phyloP scores from a whole-genome alignment of 1,140 invertebrate genomes.

The Trichoplusia ni region DNA sequence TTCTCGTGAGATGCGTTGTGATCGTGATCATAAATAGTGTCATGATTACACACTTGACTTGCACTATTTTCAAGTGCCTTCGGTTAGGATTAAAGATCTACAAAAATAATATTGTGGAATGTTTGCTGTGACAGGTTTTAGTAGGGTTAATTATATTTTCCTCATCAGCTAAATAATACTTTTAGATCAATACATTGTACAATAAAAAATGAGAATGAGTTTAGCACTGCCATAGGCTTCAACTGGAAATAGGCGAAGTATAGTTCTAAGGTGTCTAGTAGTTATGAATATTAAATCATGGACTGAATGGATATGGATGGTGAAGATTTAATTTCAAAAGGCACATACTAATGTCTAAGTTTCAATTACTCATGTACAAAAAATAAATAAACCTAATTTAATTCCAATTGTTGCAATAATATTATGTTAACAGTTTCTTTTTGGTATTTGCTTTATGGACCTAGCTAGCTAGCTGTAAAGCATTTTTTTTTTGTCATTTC shows the following conservation, averaged over 20 bases:
- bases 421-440: slow-evolving; percentile 20
- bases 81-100: slow-evolving; percentile 40
- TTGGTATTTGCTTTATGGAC: slow-evolving; percentile 37
- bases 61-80: background rate
- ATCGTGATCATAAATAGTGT: slow-evolving; percentile 9
- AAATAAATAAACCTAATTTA: slow-evolving; percentile 28
- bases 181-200: background rate
- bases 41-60: background rate
- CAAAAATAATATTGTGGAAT: slow-evolving; percentile 70
- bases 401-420: slow-evolving; percentile 23
- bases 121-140: slow-evolving; percentile 40
- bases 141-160: slow-evolving; percentile 30
- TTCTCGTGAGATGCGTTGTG: slow-evolving; percentile 12
- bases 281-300: slow-evolving; percentile 53
- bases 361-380: slow-evolving; percentile 27
- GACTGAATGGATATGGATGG: slow-evolving; percentile 60
- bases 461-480: slow-evolving; percentile 26
- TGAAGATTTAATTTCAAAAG: slow-evolving; percentile 61
- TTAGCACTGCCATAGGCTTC: slow-evolving; percentile 11
- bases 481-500: slow-evolving; percentile 7
- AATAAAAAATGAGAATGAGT: background rate
- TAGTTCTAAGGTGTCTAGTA: slow-evolving; percentile 23
- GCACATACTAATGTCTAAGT: slow-evolving; percentile 51
- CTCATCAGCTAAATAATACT: slow-evolving; percentile 19
- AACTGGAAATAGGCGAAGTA: background rate